A percentile compares a stretch with the other conserved stretches of the same genome.
These are phyloP conservation scores for Paraescarpia echinospica DNA, from an alignment of 1,140 invertebrate genomes.

Conservation along the genomic window DNA sequence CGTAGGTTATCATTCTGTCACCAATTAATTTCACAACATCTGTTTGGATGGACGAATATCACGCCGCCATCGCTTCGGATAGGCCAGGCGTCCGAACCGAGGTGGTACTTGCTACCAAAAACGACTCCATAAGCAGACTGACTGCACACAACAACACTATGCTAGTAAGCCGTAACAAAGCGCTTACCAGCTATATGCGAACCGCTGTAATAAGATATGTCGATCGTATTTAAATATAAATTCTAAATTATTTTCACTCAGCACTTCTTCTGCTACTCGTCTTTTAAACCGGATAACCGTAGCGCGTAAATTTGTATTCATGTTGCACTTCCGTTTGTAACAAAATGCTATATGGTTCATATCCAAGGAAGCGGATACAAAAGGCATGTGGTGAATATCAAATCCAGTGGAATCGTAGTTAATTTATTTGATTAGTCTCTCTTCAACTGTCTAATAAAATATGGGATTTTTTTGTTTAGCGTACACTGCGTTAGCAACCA, in stretches of 20 bases:
- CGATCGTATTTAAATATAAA: neutral
- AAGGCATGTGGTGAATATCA: neutral
- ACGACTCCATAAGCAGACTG: neutral
- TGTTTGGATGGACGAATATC: neutral
- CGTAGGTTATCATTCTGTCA: neutral
- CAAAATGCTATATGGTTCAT: neutral
- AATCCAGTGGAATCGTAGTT: neutral
- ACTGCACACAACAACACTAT: neutral
- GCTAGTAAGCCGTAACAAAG: neutral
- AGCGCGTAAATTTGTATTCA: neutral
- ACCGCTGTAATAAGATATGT: neutral
- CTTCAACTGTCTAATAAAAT: neutral
- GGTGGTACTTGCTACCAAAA: neutral
- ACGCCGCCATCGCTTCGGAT: neutral
- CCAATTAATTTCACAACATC: neutral
- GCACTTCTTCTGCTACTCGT: neutral
- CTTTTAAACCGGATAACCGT: neutral
- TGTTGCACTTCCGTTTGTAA: conserved; percentile 5
- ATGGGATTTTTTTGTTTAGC: neutral
- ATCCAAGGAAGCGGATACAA: neutral
- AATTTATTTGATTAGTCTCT: neutral
- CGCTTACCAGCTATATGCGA: neutral
- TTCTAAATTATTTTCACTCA: neutral
- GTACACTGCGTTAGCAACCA: neutral
- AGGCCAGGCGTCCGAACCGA: neutral